Percentiles rank a stretch among this genome's conserved stretches.
phyloP scores from a whole-genome alignment of 2,888 invertebrate genomes.

The Mantis religiosa region DNA sequence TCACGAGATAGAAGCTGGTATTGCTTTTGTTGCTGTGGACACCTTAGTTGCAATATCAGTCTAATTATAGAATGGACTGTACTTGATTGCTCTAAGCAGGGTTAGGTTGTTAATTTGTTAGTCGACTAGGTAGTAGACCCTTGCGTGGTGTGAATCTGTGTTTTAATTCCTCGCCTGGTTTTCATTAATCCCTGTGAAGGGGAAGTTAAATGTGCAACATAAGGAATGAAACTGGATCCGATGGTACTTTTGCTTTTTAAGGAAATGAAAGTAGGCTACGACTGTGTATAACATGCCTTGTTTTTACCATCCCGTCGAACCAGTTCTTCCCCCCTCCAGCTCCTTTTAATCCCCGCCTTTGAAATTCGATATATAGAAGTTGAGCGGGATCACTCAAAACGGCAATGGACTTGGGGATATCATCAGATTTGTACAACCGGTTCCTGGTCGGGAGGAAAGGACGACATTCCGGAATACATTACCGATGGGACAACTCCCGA shows the following conservation, averaged over 20 bases:
- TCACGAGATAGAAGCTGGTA: too few species aligned
- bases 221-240: not conserved
- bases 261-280: not conserved
- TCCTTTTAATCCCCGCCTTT: not conserved
- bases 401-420: not conserved
- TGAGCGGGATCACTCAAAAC: not conserved
- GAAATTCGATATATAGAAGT: not conserved
- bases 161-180: too few species aligned
- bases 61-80: too few species aligned
- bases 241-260: not conserved
- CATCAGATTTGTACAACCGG: not conserved
- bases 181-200: too few species aligned
- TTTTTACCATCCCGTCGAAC: not conserved
- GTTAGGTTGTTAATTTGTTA: too few species aligned
- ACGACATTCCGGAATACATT: not conserved
- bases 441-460: not conserved
- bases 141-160: too few species aligned
- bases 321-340: not conserved
- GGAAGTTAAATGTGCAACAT: not conserved
- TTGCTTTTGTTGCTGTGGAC: too few species aligned
- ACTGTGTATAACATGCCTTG: not conserved
- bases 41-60: too few species aligned
- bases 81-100: too few species aligned
- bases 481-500: not conserved
- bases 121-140: too few species aligned